These are phyloP conservation scores for Alligator sinensis DNA, from an alignment of 2,113 vertebrate species.

Conservation along the genomic window DNA sequence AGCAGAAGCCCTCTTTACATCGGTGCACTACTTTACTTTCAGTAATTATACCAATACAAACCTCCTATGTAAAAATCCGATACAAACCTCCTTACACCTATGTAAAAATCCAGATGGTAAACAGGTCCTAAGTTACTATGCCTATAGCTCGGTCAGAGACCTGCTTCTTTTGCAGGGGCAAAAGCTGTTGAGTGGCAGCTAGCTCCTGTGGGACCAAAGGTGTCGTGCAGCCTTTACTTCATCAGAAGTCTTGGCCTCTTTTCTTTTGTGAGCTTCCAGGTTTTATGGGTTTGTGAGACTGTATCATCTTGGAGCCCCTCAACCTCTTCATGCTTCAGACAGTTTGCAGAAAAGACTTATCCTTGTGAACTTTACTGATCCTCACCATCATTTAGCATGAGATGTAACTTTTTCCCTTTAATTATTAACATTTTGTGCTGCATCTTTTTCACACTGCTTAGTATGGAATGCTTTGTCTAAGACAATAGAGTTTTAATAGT, in stretches of 20 bases:
- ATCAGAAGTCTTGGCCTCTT: not conserved
- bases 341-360: not conserved
- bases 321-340: not conserved
- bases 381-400: not conserved
- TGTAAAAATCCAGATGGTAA: not conserved
- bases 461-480: conserved; percentile 48
- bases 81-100: not conserved
- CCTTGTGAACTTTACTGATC: not conserved
- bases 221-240: not conserved
- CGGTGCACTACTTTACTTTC: no score
- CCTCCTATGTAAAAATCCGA: no score
- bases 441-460: conserved; percentile 13
- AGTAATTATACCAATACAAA: no score
- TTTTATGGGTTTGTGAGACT: not conserved
- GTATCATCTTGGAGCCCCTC: not conserved
- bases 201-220: not conserved
- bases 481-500: conserved; percentile 32
- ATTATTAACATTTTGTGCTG: conserved; percentile 21
- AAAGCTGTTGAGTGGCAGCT: not conserved
- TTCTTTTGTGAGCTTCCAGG: not conserved
- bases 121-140: not conserved
- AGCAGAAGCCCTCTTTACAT: not conserved
- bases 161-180: not conserved
- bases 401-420: conserved; percentile 2
- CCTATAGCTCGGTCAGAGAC: not conserved